A percentile compares a stretch with the other conserved stretches of the same genome.
phyloP scores from a whole-genome alignment of 2,888 invertebrate genomes.

The Myopa tessellatipennis region DNA sequence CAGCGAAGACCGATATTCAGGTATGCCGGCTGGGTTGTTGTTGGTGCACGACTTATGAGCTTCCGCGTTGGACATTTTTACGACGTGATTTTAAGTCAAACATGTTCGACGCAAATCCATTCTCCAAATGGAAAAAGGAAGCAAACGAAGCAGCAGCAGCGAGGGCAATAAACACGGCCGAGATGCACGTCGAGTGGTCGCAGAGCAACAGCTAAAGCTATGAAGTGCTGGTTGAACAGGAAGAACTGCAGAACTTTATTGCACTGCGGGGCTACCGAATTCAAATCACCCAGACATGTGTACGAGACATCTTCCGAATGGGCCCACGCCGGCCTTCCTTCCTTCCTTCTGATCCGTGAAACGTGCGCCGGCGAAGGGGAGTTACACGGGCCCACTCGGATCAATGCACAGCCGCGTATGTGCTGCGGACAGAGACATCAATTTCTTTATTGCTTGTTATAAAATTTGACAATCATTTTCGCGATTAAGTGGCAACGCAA shows the following conservation, averaged over 20 bases:
- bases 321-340: too few species aligned
- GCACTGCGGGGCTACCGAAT: conserved; percentile 11
- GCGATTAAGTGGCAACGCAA: conserved; percentile 1
- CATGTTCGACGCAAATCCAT: conserved; percentile 34
- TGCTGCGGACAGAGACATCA: neutral
- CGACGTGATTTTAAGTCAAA: conserved; percentile 58
- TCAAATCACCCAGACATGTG: conserved; percentile 29
- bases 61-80: conserved; percentile 64
- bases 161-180: conserved; percentile 21
- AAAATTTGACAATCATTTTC: neutral
- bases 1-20: neutral
- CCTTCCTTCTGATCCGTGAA: too few species aligned
- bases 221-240: neutral
- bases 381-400: too few species aligned
- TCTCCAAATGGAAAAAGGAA: conserved; percentile 30
- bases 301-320: neutral
- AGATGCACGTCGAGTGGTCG: conserved; percentile 1
- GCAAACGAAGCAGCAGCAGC: neutral
- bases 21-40: neutral
- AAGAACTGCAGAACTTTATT: conserved; percentile 15
- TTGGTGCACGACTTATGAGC: conserved; percentile 60
- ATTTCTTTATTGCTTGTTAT: conserved; percentile 12
- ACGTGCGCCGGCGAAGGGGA: too few species aligned
- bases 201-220: too few species aligned
- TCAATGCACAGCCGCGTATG: too few species aligned